phyloP scores from a whole-genome alignment of 1,140 invertebrate species.

The Frieseomelitta varia region DNA sequence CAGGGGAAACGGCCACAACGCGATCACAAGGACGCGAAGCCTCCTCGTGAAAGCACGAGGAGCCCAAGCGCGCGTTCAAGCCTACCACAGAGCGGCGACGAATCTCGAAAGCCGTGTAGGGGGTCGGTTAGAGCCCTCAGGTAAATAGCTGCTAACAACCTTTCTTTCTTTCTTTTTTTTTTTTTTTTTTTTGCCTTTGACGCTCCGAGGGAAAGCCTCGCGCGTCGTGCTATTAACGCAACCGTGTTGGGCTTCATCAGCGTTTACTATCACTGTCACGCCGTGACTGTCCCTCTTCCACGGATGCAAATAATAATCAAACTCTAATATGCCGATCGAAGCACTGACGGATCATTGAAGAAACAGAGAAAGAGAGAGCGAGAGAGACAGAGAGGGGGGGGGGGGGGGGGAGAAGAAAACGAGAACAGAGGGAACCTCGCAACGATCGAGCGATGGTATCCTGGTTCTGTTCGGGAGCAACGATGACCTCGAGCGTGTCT shows the following conservation, averaged over 20 bases:
- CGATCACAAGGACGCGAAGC: neutral
- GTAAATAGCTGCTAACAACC: constrained; percentile 41
- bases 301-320: too few relatives aligned
- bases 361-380: neutral
- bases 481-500: neutral
- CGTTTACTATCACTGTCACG: neutral
- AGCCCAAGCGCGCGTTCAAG: neutral
- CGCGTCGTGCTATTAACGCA: constrained; percentile 8
- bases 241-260: neutral
- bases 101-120: constrained; percentile 24
- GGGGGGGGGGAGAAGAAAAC: too few relatives aligned
- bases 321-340: too few relatives aligned
- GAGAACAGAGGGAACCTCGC: neutral
- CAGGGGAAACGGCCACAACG: neutral
- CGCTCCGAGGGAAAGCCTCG: neutral
- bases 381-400: neutral
- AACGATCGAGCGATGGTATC: constrained; percentile 2
- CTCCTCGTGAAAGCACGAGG: neutral
- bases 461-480: neutral
- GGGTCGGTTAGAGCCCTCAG: constrained; percentile 38
- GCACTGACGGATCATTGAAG: too few relatives aligned
- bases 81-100: neutral
- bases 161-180: neutral
- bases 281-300: neutral
- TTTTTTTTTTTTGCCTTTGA: neutral